Base-by-base conservation (phyloP, 1,140 invertebrate species). In the Atopsyche davidsoni region DNA sequence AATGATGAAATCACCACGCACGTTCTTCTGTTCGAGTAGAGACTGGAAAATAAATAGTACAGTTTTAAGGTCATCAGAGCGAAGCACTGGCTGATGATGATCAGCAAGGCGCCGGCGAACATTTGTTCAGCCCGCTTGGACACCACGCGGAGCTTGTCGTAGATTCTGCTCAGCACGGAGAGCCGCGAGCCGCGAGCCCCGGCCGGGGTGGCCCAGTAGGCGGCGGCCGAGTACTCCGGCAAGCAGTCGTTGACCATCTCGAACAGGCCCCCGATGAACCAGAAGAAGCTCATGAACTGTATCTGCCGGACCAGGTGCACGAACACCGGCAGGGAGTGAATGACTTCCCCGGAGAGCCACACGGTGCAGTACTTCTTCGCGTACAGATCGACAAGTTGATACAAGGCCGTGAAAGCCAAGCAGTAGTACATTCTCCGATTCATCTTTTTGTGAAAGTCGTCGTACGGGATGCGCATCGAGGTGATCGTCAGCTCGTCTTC, bases 401-500 rank as follows among this genome's bases (percentile, higher is more conserved):
- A 55, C 7, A 31, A n/a, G 4, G 34, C 21, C 10, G 34, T 16
- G 4, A 28, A 28, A 14, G 4, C 2, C 18, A 55, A 7, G 11
- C 43, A 22, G 2, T 31, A 21, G 43, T 47, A 55, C 14, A 51
- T 36, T 4, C 14, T 11, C 4, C 17, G 6, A 17, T 36, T 51
- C 6, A 55, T 47, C 17, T 43, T 51, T 22, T 14, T 51, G n/a
- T 44, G 24, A 6, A 31, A 7, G 19, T 55, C 43, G 14, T 36
- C 31, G 38, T 47, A 55, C 24, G 36, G 24, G 19, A 51, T 21
- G 9, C 2, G 4, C 4, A 55, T 22, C 13, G 38, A 36, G 28
- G 47, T 41, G 1, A 47, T 21, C 31, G 42, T 47, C 13, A 55
- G 7, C 22, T 55, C 48, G 22, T 55, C 44, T 23, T 55, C 53